Base-by-base conservation (phyloP, 2,888 invertebrate species). In the Cheilosia grossa region DNA sequence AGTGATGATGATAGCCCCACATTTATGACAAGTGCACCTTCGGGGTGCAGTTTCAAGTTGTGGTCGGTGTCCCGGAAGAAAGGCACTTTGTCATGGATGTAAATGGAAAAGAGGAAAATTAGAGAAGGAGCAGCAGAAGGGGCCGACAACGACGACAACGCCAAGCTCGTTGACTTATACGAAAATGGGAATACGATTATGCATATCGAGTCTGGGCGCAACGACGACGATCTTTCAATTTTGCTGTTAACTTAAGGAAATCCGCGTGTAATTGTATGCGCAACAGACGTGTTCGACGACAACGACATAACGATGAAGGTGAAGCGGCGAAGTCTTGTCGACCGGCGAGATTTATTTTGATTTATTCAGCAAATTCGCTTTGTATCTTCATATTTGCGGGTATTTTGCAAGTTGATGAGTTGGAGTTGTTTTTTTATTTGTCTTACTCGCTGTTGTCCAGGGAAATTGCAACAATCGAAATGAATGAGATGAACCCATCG, bases 261-360 rank as follows among this genome's bases (percentile, higher is more conserved):
- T 81, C 66, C 81, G 72, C 75, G 67, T 56, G 56, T 85, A 85
- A 85, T 85, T 67, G 64, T 75, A 85, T 81, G 85, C 81, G 85
- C 81, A 75, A 61, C 70, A 72, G 77, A 77, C 66, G 56, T 74
- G 70, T 82, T 63, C 73, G 63, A 42, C 53, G 66, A 30, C 66
- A 24, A 54, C 74, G 47, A 17, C n/a, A 2, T 27, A 51, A 7
- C n/a, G 27, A 30, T 27, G 59, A 42, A 54, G 40, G 4, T 13
- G 37, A 37, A 13, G 37, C 37, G 13, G 9, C 9, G 30, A 9
- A 9, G 3, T 4, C 72, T 53, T 66, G 72, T 66, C 75, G 54
- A 19, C 27, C 24, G 37, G 15, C 10, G 15, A 56, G 70, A 85
- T 85, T 81, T 75, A 75, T 83, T 83, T 83, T 80, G 80, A 83